Conservation (phyloP, 2,797 vertebrate genomes). For the Mallotus villosus region DNA sequence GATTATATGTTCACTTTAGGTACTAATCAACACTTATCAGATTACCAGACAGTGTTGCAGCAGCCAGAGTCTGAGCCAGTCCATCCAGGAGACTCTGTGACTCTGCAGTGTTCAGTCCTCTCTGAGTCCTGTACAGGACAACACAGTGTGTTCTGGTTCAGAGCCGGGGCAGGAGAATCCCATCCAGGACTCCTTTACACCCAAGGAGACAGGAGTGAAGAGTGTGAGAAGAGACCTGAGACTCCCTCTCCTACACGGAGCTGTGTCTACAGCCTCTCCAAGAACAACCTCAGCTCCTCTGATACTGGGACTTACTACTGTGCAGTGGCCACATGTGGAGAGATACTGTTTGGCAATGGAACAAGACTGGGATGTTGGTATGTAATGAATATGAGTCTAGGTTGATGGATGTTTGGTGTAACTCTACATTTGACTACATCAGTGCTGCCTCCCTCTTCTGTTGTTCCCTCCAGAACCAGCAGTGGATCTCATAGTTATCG, state of each 20-base stretch:
- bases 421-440: too few relatives aligned
- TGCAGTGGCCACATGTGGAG: slow-evolving; percentile 51
- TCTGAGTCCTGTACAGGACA: slow-evolving; percentile 19
- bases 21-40: too few relatives aligned
- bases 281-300: slow-evolving; percentile 21
- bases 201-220: neutral
- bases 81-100: slow-evolving; percentile 31
- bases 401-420: too few relatives aligned
- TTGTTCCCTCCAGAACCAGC: too few relatives aligned
- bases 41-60: neutral
- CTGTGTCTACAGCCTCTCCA: slow-evolving; percentile 43
- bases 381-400: too few relatives aligned
- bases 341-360: slow-evolving; percentile 47
- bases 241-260: slow-evolving; percentile 7
- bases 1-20: too few relatives aligned
- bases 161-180: slow-evolving; percentile 10
- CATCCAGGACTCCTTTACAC: slow-evolving; percentile 3
- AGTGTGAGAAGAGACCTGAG: slow-evolving; percentile 20
- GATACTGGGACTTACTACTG: slow-evolving; percentile 49
- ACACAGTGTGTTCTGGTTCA: slow-evolving; percentile 32
- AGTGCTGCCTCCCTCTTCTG: too few relatives aligned
- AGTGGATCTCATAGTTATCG: too few relatives aligned
- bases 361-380: slow-evolving; percentile 16
- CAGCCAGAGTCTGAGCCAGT: slow-evolving; percentile 9
- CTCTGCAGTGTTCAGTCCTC: slow-evolving; percentile 45